Evolutionary conservation across 2,888 invertebrate genomes (phyloP), one percentile per base, ranked within the genome.

Genomic region (Onthophagus sagittarius): DNA sequence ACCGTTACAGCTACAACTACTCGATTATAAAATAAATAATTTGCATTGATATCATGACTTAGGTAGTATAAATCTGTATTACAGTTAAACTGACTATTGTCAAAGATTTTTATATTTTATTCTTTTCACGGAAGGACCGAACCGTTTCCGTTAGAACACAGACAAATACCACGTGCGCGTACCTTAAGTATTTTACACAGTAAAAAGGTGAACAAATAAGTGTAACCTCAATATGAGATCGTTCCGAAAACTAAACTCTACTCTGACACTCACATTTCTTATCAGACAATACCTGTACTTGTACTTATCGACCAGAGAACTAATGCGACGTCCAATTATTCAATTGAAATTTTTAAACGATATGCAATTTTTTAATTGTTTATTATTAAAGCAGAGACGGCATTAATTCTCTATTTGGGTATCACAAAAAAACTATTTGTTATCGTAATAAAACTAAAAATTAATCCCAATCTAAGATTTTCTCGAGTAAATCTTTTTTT

Each of bases 201-300:
- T 81, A 82, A 81, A 81, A 79, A 80, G 77, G 72, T 73, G 75
- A 76, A 73, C 76, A 74, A 65, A 72, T 72, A 74, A 76, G 75
- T 67, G 74, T 77, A 79, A 81, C 75, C 83, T 82, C 83, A 83
- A 83, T 82, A 79, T 83, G 83, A 83, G 83, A 79, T 81, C 23
- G 23, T 23, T 23, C 23, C 78, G 5, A 5, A 67, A 53, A 53
- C 39, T 53, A 53, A 53, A 64, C 7, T 64, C 23, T 15, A 64
- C 23, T 23, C 64, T 64, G 7, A 39, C 15, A 53, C 33, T 15
- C 39, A 33, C 15, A 39, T 33, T 39, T 15, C 70, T 67, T 67
- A 67, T 32, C 32, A 67, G 67, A 71, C 71, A 67, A 13, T 63
- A 70, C 31, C 64, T 71, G 71, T 71, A 71, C 32, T 73, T 73